These are phyloP conservation scores for Mus musculus DNA, from an alignment of 2,113 vertebrate species.

Conservation along the genomic window GRCm39 chr13:45401501-45402000, in stretches of 20 bases:
- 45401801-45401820: neutral
- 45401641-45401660: neutral
- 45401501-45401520: neutral
- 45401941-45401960: neutral
- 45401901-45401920: no score
- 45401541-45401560: neutral
- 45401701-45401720: neutral
- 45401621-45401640: neutral
- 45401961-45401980: neutral
- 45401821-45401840: neutral
- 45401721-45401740: neutral
- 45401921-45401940: neutral
- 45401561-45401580: neutral
- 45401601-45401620: neutral
- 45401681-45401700: neutral
- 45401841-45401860: neutral
- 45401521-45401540: neutral
- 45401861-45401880: neutral
- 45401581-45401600: neutral
- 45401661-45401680: neutral
- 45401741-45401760: neutral
- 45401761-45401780: neutral
- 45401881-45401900: neutral
- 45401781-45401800: no score
- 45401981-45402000: neutral